A percentile compares a stretch with the other conserved stretches of the same genome.
Conservation (phyloP, 2,888 invertebrate genomes). For the Alloplasta piceator region DNA sequence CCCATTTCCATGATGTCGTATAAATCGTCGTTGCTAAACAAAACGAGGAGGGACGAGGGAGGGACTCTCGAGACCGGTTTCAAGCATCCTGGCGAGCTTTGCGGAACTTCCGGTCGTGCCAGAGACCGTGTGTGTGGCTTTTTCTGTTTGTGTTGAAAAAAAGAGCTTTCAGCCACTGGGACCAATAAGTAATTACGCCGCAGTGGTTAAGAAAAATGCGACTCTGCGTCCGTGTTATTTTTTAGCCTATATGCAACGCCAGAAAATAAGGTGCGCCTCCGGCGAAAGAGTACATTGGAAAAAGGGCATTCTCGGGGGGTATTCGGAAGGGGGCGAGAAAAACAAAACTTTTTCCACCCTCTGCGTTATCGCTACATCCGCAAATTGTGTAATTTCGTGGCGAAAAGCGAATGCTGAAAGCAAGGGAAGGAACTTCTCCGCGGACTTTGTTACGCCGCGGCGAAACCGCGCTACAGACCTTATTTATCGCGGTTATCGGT, state of each 20-base stretch:
- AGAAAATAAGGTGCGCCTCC: constrained; percentile 9
- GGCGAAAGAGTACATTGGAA: neutral
- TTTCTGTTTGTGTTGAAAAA: constrained; percentile 33
- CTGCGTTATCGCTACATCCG: constrained; percentile 75
- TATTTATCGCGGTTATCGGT: constrained; percentile 78
- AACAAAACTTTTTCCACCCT: constrained; percentile 46
- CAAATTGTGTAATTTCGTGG: constrained; percentile 77
- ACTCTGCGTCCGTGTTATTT: constrained; percentile 73
- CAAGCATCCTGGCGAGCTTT: constrained; percentile 57
- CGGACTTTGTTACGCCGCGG: constrained; percentile 14
- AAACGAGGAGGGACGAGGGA: constrained; percentile 24
- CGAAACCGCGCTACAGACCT: constrained; percentile 51
- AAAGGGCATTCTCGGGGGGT: constrained; percentile 12
- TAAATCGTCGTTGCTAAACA: constrained; percentile 70
- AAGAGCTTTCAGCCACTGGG: constrained; percentile 58
- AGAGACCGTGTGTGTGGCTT: constrained; percentile 13
- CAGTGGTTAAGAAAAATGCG: constrained; percentile 72
- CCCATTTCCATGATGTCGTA: constrained; percentile 76
- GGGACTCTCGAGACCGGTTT: constrained; percentile 61
- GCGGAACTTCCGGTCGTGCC: constrained; percentile 59
- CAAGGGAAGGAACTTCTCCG: constrained; percentile 26
- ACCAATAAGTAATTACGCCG: constrained; percentile 76
- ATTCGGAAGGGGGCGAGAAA: constrained; percentile 9
- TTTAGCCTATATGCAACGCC: constrained; percentile 61
- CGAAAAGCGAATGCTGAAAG: constrained; percentile 52